phyloP scores from a whole-genome alignment of 2,113 vertebrate species.

The Serinus canaria region DNA sequence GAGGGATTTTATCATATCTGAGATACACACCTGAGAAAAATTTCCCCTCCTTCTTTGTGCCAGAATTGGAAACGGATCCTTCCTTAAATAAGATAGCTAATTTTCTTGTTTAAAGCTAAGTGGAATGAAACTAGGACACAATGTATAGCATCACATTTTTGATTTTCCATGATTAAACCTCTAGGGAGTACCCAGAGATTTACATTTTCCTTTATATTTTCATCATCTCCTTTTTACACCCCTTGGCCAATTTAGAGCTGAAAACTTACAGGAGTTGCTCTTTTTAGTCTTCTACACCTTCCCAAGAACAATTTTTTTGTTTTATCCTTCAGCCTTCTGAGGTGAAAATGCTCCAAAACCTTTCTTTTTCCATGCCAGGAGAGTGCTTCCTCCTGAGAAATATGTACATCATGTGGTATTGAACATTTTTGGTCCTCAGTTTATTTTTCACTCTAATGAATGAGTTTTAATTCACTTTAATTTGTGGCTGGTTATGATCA shows the following conservation, averaged over 20 bases:
- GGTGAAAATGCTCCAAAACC: neutral
- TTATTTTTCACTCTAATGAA: neutral
- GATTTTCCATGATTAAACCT: neutral
- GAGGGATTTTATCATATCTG: neutral
- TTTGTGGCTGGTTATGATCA: neutral
- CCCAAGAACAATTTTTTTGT: neutral
- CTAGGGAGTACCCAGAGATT: neutral
- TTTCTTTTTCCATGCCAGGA: neutral
- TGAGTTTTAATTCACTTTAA: neutral
- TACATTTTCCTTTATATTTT: neutral
- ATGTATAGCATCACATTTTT: neutral
- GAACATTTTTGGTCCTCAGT: neutral
- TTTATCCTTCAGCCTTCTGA: neutral
- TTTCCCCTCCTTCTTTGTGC: neutral
- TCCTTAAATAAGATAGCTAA: neutral
- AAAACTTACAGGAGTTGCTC: neutral
- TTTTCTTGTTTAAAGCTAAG: slow-evolving; percentile 28
- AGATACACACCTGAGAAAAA: neutral
- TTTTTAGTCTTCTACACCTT: neutral
- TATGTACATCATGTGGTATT: neutral
- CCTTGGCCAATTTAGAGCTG: neutral
- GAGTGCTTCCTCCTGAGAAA: neutral
- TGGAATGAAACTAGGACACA: neutral
- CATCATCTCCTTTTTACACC: neutral
- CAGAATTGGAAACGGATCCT: neutral